Percentiles rank a stretch among this genome's conserved stretches.
Conservation (phyloP, 2,113 vertebrate species). For the Aspidoscelis tigris region DNA sequence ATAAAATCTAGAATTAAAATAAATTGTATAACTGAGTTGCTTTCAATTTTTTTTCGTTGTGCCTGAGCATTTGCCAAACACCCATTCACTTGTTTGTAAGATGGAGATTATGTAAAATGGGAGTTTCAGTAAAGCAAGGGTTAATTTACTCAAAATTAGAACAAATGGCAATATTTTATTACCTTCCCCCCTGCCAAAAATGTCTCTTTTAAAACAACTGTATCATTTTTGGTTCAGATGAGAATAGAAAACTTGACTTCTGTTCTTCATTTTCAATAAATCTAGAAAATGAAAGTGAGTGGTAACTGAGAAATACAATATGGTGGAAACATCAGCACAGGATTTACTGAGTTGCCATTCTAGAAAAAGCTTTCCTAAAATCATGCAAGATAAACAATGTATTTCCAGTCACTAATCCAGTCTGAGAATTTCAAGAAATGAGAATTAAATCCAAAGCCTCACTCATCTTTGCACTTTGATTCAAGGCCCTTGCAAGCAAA, state of each 20-base stretch:
- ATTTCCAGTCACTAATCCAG: background rate
- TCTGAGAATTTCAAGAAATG: background rate
- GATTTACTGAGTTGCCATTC: constrained; percentile 36
- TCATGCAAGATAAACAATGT: constrained; percentile 23
- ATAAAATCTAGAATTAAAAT: background rate
- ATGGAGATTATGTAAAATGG: background rate
- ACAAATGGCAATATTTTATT: constrained; percentile 26
- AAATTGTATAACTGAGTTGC: background rate
- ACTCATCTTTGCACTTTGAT: background rate
- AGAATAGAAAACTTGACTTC: constrained; percentile 8
- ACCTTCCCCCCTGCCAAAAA: background rate
- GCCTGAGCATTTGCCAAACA: background rate
- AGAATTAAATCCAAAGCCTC: background rate
- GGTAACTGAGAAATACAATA: constrained; percentile 57
- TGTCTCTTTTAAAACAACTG: constrained; percentile 32
- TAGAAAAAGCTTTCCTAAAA: constrained; percentile 71
- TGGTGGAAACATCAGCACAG: constrained; percentile 65
- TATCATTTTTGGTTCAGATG: accelerated
- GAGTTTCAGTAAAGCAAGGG: background rate
- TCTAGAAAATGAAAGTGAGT: constrained; percentile 66
- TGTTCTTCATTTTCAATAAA: constrained; percentile 40
- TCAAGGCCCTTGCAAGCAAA: no score
- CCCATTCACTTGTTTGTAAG: background rate
- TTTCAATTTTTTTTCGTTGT: background rate
- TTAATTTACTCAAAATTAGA: constrained; percentile 15